Percentiles rank a stretch among this genome's conserved stretches.
Evolutionary conservation across 1,140 invertebrate genomes (phyloP).

Genomic region (Lordiphosa stackelbergi): DNA sequence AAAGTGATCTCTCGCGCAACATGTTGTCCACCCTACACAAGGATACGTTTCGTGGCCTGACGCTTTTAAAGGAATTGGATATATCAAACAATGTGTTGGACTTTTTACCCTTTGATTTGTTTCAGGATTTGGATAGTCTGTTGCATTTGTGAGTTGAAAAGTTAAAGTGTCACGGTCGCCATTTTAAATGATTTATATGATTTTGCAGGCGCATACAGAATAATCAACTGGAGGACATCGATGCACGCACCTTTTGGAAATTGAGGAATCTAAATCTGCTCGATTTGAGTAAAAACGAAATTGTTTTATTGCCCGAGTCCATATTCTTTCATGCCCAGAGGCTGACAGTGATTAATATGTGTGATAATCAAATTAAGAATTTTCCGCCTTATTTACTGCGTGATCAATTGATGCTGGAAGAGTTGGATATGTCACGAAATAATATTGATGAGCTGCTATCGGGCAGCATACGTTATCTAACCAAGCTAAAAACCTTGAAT

Average conservation of each 20-base stretch:
- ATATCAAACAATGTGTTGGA: constrained; percentile 88
- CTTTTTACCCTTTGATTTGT: constrained; percentile 85
- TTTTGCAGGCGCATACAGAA: constrained; percentile 83
- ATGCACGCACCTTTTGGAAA: constrained; percentile 82
- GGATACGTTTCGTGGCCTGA: constrained; percentile 84
- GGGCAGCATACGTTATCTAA: constrained; percentile 80
- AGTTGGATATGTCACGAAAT: constrained; percentile 82
- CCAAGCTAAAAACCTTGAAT: constrained; percentile 79
- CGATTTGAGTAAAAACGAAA: constrained; percentile 85
- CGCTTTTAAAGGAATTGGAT: constrained; percentile 84
- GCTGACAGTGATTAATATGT: constrained; percentile 84
- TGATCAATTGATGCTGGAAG: constrained; percentile 78
- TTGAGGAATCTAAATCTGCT: constrained; percentile 83
- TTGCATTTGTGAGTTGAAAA: constrained; percentile 81
- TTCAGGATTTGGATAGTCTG: constrained; percentile 84
- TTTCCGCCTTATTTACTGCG: constrained; percentile 78
- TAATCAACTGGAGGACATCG: constrained; percentile 84
- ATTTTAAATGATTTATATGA: neutral
- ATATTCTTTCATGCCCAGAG: constrained; percentile 82
- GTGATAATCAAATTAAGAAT: constrained; percentile 83
- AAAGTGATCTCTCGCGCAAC: constrained; percentile 87
- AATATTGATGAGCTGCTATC: constrained; percentile 79
- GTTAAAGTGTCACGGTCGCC: neutral
- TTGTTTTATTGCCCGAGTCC: constrained; percentile 80
- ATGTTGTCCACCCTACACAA: constrained; percentile 84